A percentile compares a stretch with the other conserved stretches of the same genome.
Evolutionary conservation across 2,888 invertebrate genomes (phyloP).

Genomic region (Mayetiola destructor): DNA sequence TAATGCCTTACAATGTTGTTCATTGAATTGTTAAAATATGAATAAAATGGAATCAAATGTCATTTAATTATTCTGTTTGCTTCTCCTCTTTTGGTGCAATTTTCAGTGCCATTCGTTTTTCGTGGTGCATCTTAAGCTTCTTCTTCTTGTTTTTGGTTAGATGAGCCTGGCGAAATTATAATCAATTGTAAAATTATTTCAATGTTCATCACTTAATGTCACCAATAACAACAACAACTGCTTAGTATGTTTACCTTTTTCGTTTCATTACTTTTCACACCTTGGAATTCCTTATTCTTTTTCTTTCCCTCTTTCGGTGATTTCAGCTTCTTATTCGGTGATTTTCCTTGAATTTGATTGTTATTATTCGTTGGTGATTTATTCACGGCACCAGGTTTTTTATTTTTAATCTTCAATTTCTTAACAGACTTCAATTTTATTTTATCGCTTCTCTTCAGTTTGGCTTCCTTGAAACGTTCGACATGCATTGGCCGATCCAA

Average conservation of each 20-base stretch:
- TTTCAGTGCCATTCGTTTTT: constrained; percentile 29
- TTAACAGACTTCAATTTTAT: background rate
- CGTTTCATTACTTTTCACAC: constrained; percentile 17
- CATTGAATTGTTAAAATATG: background rate
- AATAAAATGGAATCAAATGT: background rate
- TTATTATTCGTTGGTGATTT: background rate
- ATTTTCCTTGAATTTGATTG: background rate
- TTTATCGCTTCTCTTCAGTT: constrained; percentile 22
- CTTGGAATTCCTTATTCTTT: background rate
- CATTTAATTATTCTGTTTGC: background rate
- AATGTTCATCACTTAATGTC: too few species aligned
- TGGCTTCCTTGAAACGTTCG: constrained; percentile 27
- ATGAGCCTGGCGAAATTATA: background rate
- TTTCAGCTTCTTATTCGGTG: background rate
- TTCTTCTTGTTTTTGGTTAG: constrained; percentile 21
- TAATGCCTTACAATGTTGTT: background rate
- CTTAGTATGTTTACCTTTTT: constrained; percentile 22
- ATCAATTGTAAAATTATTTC: background rate
- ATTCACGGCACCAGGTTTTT: too few species aligned
- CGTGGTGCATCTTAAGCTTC: constrained; percentile 23
- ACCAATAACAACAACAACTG: background rate
- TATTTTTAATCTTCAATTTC: background rate
- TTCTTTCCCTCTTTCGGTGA: background rate
- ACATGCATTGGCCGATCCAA: constrained; percentile 33
- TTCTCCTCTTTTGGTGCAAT: constrained; percentile 26